Evolutionary conservation across 2,797 vertebrate genomes (phyloP).

Genomic region (Philypnodon macrostomus): DNA sequence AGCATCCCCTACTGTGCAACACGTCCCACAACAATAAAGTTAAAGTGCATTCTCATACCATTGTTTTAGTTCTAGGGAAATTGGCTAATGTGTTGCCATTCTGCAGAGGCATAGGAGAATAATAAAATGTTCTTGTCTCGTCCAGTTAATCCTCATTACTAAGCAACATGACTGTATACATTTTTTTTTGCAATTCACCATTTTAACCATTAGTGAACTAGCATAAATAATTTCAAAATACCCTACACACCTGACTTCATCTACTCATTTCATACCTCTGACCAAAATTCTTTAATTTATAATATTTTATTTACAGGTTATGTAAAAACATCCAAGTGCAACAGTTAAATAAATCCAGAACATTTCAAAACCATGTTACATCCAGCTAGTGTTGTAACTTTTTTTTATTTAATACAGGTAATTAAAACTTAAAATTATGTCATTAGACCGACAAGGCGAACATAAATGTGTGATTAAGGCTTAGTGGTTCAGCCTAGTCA

Average conservation of each 20-base stretch:
- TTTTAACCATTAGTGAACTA: too few species aligned
- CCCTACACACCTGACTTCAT: too few species aligned
- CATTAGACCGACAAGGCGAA: constrained; percentile 1
- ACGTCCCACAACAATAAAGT: constrained; percentile 1
- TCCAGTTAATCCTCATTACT: too few species aligned
- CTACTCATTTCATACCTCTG: too few species aligned
- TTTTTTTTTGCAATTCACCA: too few species aligned
- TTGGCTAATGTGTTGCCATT: too few species aligned
- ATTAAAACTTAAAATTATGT: constrained; percentile 14
- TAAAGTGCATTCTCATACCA: too few species aligned
- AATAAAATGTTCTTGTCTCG: too few species aligned
- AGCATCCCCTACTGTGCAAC: constrained; percentile 26
- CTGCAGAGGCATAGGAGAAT: too few species aligned
- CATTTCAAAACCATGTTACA: neutral
- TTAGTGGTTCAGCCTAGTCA: constrained; percentile 42
- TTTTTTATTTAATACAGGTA: constrained; percentile 41
- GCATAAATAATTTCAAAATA: too few species aligned
- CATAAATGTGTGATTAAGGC: neutral
- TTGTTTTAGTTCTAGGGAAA: too few species aligned
- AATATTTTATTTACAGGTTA: constrained; percentile 2
- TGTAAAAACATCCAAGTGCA: constrained; percentile 2
- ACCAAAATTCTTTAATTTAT: neutral
- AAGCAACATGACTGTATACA: too few species aligned
- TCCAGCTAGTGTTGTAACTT: neutral
- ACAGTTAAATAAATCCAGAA: neutral